These are phyloP conservation scores for Coendou prehensilis DNA, from an alignment of 2,797 vertebrate species.

Conservation along the genomic window DNA sequence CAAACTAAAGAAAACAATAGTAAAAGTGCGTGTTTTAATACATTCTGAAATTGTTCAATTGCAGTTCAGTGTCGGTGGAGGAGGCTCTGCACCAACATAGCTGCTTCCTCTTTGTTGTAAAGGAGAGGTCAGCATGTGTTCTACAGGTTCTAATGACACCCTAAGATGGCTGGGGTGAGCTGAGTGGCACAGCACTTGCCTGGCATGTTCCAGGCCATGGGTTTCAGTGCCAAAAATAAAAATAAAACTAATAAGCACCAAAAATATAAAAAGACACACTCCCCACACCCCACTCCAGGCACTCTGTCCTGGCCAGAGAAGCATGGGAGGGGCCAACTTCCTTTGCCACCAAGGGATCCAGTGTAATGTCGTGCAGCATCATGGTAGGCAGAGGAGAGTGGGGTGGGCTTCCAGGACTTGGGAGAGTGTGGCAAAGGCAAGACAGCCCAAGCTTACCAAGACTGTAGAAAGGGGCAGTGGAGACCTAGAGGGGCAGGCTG, in stretches of 20 bases:
- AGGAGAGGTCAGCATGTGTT: not conserved
- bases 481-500: not conserved
- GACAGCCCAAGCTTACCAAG: accelerated
- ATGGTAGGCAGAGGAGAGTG: not conserved
- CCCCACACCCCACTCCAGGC: too few species aligned
- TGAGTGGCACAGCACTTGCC: not conserved
- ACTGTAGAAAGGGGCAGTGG: too few species aligned
- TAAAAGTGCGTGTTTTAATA: not conserved
- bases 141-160: not conserved
- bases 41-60: not conserved
- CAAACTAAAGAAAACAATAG: conserved; percentile 3
- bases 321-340: not conserved
- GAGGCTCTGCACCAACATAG: not conserved
- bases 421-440: not conserved
- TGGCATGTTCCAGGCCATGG: not conserved
- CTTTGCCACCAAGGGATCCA: not conserved
- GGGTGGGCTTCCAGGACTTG: too few species aligned
- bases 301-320: not conserved
- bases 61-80: not conserved
- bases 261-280: not conserved
- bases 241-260: not conserved
- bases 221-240: not conserved
- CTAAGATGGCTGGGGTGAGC: not conserved
- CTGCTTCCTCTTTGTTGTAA: not conserved
- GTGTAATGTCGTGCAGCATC: accelerated